Evolutionary conservation across 1,140 invertebrate genomes (phyloP), one percentile per base, ranked within the genome.

Genomic region (Zaprionus kolodkinae): DNA sequence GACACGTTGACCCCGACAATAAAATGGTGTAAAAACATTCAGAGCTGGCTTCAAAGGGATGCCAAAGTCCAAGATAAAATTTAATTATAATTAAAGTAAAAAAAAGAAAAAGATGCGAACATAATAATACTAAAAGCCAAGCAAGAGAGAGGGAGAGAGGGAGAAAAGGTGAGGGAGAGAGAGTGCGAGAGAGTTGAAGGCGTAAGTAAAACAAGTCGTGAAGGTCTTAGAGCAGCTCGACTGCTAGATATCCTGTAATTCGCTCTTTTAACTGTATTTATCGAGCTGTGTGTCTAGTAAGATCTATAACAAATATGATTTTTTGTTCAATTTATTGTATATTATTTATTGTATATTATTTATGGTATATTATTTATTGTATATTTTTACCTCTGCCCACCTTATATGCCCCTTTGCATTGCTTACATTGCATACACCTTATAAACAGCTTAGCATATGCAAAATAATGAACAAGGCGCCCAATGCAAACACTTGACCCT

Each of bases 401-500:
- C 7, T 2, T 45, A n/a, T 17, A 45, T 17, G 15, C 40, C 40
- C 40, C 3, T n/a, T 15, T 45, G 7, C n/a, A 45, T 9, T 17
- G 0, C 9, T 2, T 17, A 3, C 7, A 15, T 2, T 45, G n/a
- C 2, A 15, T 45, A n/a, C n/a, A 15, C 6, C 2, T 3, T n/a
- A 9, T 45, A 45, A 45, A 59, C 15, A 64, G 61, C 63, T 72
- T 64, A 68, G 70, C 74, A 85, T 72, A 78, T 80, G 81, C 70
- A 81, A 81, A 80, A 78, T 66, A 81, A 74, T 81, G 60, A 61
- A 72, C 55, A 64, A 13, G 25, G 35, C 15, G 35, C 15, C 59
- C 54, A 30, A 21, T 9, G 38, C 61, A 56, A 69, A 61, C 64
- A 75, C 67, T 86, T 78, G 70, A 75, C 78, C 59, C 67, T 21